Percentiles rank a stretch among this genome's conserved stretches.
phyloP scores from a whole-genome alignment of 2,113 vertebrate species.

The Eulemur macaco region DNA sequence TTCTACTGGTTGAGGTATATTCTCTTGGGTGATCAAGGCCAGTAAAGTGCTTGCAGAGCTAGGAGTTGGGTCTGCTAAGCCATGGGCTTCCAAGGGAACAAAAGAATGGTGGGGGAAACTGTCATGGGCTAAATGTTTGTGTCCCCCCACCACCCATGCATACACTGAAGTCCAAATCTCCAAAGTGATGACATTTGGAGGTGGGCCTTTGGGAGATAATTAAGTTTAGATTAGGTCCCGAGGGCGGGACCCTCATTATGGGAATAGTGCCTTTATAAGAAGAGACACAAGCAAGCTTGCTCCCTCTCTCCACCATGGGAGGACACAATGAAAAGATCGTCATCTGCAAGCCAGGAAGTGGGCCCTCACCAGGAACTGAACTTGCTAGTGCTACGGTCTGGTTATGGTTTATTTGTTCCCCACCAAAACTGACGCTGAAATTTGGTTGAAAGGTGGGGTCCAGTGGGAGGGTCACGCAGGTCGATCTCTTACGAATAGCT shows the following conservation, averaged over 20 bases:
- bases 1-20: not conserved
- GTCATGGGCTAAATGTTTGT: not conserved
- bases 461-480: not conserved
- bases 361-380: not conserved
- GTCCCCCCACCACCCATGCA: not conserved
- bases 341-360: not conserved
- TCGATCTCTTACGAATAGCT: not conserved
- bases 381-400: not conserved
- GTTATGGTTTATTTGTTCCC: not conserved
- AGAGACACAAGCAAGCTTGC: not conserved
- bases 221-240: not conserved
- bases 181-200: not conserved
- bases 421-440: not conserved
- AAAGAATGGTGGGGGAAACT: too few relatives aligned
- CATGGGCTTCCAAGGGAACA: not conserved
- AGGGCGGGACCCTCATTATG: not conserved
- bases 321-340: not conserved
- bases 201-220: not conserved
- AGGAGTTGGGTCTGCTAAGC: not conserved
- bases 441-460: not conserved
- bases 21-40: not conserved
- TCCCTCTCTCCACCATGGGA: not conserved
- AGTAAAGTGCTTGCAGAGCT: not conserved
- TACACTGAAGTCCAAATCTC: not conserved
- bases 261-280: not conserved